These are phyloP conservation scores for Hyperoplus lanceolatus DNA, from an alignment of 2,797 vertebrate genomes.

Conservation along the genomic window DNA sequence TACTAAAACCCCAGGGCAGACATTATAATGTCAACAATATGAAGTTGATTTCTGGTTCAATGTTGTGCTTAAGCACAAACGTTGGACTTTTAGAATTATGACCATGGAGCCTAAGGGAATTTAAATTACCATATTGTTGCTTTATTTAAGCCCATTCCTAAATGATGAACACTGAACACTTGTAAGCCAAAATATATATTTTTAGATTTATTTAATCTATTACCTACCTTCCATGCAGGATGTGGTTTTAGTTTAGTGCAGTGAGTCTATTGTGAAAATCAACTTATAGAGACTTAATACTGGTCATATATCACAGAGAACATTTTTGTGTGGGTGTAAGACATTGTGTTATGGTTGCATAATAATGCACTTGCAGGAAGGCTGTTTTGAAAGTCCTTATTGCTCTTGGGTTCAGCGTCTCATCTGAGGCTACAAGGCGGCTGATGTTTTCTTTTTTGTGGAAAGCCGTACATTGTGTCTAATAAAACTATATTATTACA, in stretches of 20 bases:
- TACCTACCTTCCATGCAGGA: neutral
- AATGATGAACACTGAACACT: conserved; percentile 11
- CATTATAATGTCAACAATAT: neutral
- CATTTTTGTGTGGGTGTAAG: neutral
- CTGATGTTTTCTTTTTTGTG: neutral
- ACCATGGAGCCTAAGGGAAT: neutral
- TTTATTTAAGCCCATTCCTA: conserved; percentile 3
- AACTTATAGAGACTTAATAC: neutral
- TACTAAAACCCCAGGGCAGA: neutral
- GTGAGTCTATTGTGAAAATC: conserved; percentile 2
- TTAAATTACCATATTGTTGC: conserved; percentile 18
- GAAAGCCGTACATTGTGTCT: neutral
- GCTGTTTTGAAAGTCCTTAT: neutral
- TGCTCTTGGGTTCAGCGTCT: neutral
- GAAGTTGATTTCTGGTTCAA: conserved; percentile 12
- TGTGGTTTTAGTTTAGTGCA: conserved; percentile 15
- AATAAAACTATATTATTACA: no score
- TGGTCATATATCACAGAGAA: conserved; percentile 8
- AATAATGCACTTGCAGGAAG: neutral
- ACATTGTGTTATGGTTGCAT: neutral
- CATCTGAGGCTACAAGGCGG: neutral
- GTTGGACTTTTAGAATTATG: conserved; percentile 19
- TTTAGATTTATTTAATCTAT: conserved; percentile 19
- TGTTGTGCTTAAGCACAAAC: neutral
- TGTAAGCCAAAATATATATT: neutral